Evolutionary conservation across 1,140 invertebrate species (phyloP).

Genomic region (Littorina saxatilis): DNA sequence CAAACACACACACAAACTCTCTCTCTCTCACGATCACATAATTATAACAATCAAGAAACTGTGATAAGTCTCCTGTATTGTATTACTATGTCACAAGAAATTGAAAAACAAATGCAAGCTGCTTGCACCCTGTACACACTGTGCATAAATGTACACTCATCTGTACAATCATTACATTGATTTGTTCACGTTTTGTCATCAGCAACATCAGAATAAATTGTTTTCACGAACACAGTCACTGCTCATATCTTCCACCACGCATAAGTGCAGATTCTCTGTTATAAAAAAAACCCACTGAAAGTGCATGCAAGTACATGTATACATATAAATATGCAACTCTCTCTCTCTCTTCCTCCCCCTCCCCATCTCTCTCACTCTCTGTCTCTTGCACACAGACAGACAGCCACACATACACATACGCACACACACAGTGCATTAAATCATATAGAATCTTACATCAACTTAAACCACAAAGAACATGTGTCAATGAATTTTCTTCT

Average conservation of each 20-base stretch:
- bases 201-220: neutral
- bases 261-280: neutral
- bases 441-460: too few relatives aligned
- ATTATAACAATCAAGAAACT: neutral
- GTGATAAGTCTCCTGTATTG: too few relatives aligned
- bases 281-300: neutral
- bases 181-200: slow-evolving; percentile 4
- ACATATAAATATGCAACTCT: neutral
- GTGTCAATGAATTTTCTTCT: neutral
- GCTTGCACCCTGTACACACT: neutral
- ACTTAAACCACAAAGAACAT: neutral
- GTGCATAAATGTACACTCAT: neutral
- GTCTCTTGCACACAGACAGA: neutral
- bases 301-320: neutral
- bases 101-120: too few relatives aligned
- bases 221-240: neutral
- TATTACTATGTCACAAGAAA: too few relatives aligned
- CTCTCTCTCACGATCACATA: too few relatives aligned
- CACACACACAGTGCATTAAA: neutral
- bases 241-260: neutral
- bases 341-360: neutral
- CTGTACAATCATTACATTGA: neutral
- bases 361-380: neutral
- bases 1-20: slow-evolving; percentile 13
- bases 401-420: neutral